Conservation (phyloP, 2,113 vertebrate genomes). For the Macroglossus sobrinus region DNA sequence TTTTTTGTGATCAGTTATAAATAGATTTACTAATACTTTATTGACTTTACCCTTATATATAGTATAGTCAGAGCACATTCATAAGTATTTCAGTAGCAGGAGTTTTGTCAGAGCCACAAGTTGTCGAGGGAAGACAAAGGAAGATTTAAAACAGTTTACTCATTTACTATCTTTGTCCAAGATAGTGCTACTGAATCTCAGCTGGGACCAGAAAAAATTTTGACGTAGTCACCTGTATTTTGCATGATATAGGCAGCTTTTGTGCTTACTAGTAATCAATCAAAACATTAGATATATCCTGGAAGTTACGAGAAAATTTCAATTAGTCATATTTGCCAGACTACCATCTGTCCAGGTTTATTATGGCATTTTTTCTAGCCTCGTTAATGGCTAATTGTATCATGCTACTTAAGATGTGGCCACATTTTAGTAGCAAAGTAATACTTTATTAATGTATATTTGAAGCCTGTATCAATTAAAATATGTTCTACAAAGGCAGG, state of each 20-base stretch:
- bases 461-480: slow-evolving; percentile 22
- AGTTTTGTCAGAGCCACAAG: background rate
- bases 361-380: background rate
- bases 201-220: background rate
- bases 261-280: background rate
- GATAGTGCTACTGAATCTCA: background rate
- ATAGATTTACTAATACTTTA: background rate
- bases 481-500: background rate
- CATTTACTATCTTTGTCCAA: background rate
- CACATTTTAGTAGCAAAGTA: background rate
- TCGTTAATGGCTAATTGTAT: background rate
- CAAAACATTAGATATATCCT: background rate
- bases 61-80: background rate
- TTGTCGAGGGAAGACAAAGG: background rate
- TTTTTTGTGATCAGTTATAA: background rate
- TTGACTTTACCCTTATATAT: background rate
- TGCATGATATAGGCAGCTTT: background rate
- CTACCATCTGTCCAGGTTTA: background rate
- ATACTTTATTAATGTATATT: slow-evolving; percentile 25
- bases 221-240: background rate
- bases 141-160: background rate
- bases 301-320: background rate
- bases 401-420: background rate
- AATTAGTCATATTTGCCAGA: background rate
- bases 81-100: background rate